Evolutionary conservation across 2,797 vertebrate species (phyloP), one percentile per base, ranked within the genome.

Genomic region (Cirrhinus mrigala): DNA sequence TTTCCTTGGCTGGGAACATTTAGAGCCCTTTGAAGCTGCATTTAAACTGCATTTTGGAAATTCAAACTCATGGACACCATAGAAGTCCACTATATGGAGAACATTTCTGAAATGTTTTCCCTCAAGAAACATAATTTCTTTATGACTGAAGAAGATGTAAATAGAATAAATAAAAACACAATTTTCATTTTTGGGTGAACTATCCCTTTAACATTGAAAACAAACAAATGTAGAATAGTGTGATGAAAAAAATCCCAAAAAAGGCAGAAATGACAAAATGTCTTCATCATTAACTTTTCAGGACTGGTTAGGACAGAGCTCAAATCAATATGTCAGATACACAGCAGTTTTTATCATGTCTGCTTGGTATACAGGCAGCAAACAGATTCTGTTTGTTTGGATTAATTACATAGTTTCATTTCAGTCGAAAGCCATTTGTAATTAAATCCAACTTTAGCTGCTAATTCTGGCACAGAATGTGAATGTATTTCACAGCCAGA

Each of bases 371-470:
- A 58, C 2, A 37, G 33, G 33, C 33, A 33, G 15, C 18, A 11
- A 71, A 58, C 2, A 24, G 3, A 46, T 71, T 71, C n/a, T 18
- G 69, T 58, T 58, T 40, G 29, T 81, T 37, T 66, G 44, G 60
- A 66, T 50, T 66, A 44, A 70, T 70, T 15, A 44, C 79, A 44
- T 27, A 1, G 52, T 73, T 54, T 70, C 1, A 48, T 48, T 73
- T 27, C 11, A 48, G 12, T 48, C 1, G 0, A 71, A 54, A 58
- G 18, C 11, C 2, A 52, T 71, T 81, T 58, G 22, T 44, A 70
- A 81, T 70, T 27, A 70, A 16, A 16, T 70, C 48, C 5, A 70
- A 82, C 54, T 62, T 33, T 74, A 60, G 37, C 44, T 82, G 40
- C 40, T 82, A 73, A 71, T 48, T 58, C 37, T 46, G 20, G 24